Evolutionary conservation across 2,113 vertebrate genomes (phyloP), one percentile per base, ranked within the genome.

Genomic region (Irena cyanogastra): DNA sequence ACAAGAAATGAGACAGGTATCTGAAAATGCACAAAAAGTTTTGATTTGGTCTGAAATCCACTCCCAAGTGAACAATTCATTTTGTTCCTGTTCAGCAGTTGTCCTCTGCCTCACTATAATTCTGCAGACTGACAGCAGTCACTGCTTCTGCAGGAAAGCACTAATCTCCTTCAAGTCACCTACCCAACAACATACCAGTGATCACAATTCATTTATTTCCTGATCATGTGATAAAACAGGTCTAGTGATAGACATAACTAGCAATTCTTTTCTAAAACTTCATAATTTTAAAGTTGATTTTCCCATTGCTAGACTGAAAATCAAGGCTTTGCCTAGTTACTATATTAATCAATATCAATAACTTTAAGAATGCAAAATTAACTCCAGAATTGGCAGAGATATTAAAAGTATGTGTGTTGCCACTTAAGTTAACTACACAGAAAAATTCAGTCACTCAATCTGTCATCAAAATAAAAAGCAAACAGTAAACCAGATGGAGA

Each of bases 401-500:
- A 65, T 37, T 65, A 93, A 89, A 90, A 72, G n/a, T 47, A 88
- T 49, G 56, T 28, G 65, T 53, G 57, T 13, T 93, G 76, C 79
- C 84, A 72, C 6, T 89, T 68, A 60, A 90, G 41, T 88, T 96
- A 95, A 95, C 90, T 94, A 68, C 50, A 84, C 33, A 94, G 61
- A 82, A 97, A 95, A 66, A 64, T 76, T 71, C 68, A 59, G 94
- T 94, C 95, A 87, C 74, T 97, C 72, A 90, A 72, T 81, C 91
- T 95, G 66, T 69, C 60, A 96, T 91, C 68, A 92, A 94, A 96
- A 90, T 69, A 97, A 97, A 97, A 97, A 95, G 85, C 57, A 91
- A 92, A 97, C 16, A 77, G 70, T 54, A 96, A 96, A 95, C 39
- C 71, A 96, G 45, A 93, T 31, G 13, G 93, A 81, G 39, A 81